Evolutionary conservation across 2,113 vertebrate genomes (phyloP).

Genomic region (Gobiocypris rarus): DNA sequence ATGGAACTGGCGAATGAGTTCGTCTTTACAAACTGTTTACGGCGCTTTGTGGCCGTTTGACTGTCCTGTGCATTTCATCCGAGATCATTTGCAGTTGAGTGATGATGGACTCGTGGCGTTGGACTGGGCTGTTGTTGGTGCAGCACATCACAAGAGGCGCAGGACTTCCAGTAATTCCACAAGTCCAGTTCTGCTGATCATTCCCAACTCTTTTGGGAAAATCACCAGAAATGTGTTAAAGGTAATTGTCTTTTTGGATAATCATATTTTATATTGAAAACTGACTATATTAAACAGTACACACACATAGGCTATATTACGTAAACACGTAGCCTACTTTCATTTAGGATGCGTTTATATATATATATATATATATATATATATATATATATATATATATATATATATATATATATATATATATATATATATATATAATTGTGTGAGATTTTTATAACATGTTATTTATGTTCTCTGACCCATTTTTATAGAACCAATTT

Average conservation of each 20-base stretch:
- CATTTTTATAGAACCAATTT: background rate
- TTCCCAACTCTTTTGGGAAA: conserved; percentile 84
- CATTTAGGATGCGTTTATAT: too few relatives aligned
- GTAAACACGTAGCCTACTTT: too few relatives aligned
- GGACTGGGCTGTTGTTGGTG: conserved; percentile 79
- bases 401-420: background rate
- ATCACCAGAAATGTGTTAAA: conserved; percentile 80
- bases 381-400: background rate
- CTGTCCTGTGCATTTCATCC: conserved; percentile 75
- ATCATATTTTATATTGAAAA: background rate
- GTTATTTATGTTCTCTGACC: background rate
- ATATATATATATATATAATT: background rate
- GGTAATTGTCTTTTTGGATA: conserved; percentile 68
- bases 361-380: background rate
- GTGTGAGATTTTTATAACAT: too few relatives aligned
- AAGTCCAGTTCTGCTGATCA: conserved; percentile 78
- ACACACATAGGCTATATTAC: too few relatives aligned
- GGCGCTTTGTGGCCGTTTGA: conserved; percentile 73
- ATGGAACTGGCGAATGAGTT: conserved; percentile 75
- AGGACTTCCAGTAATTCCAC: conserved; percentile 79
- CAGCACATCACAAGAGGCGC: conserved; percentile 72
- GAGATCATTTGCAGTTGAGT: conserved; percentile 79
- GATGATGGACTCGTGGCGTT: conserved; percentile 81
- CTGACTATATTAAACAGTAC: too few relatives aligned
- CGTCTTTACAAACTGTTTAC: conserved; percentile 74